Conservation (phyloP, 2,113 vertebrate genomes). For the Rhinogobius similis region DNA sequence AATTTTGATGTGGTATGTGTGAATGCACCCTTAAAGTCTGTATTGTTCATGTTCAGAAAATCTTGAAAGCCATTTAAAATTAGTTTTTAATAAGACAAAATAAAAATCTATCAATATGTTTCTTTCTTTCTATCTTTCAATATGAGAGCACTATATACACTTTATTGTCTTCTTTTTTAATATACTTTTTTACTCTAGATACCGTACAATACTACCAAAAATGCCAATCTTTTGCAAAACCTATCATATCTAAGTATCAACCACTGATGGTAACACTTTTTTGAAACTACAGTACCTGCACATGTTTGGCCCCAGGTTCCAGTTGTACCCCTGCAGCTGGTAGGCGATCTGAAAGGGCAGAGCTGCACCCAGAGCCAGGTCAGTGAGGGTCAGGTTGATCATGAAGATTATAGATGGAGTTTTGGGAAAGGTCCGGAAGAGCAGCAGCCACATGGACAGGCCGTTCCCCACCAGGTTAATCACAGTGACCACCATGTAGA, state of each 20-base stretch:
- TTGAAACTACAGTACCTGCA: constrained; percentile 74
- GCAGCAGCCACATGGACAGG: constrained; percentile 87
- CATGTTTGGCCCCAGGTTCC: constrained; percentile 77
- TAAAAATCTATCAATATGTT: too few species aligned
- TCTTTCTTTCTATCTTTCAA: too few species aligned
- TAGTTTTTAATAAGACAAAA: too few species aligned
- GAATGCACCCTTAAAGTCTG: too few species aligned
- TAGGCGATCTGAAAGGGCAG: constrained; percentile 92
- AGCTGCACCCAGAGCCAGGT: constrained; percentile 82
- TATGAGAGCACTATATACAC: too few species aligned
- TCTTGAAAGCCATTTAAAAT: too few species aligned
- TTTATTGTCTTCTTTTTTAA: too few species aligned
- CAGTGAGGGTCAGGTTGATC: constrained; percentile 92
- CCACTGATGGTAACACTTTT: neutral
- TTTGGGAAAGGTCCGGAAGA: constrained; percentile 82
- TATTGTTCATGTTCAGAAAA: too few species aligned
- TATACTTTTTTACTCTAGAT: too few species aligned
- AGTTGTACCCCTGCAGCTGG: constrained; percentile 80
- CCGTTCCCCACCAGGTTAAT: constrained; percentile 86
- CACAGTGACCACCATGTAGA: constrained; percentile 82
- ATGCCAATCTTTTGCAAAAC: too few species aligned
- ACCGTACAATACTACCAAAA: too few species aligned
- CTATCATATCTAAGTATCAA: neutral
- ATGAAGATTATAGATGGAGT: constrained; percentile 89
- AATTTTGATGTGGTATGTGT: too few species aligned